Evolutionary conservation across 2,113 vertebrate genomes (phyloP).

Genomic region (Pterophyllum scalare): DNA sequence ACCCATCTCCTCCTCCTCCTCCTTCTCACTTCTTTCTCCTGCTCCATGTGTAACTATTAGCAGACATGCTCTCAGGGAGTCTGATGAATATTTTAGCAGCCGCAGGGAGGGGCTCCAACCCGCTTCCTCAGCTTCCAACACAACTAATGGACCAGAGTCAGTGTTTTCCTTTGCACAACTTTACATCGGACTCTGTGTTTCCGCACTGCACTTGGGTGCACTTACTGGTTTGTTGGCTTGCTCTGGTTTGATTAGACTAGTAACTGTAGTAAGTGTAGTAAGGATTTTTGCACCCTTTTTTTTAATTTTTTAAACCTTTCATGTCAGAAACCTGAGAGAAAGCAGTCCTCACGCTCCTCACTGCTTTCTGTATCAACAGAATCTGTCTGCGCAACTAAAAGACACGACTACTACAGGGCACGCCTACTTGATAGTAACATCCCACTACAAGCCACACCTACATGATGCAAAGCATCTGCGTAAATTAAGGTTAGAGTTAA

Average conservation of each 20-base stretch:
- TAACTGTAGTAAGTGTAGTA: background rate
- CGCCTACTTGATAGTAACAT: background rate
- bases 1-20: constrained; percentile 65
- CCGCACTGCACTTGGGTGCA: constrained; percentile 7
- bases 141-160: constrained; percentile 70
- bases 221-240: background rate
- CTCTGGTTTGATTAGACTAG: background rate
- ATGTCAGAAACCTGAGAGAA: background rate
- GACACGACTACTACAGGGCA: background rate
- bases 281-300: background rate
- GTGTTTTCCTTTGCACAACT: constrained; percentile 64
- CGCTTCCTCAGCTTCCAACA: constrained; percentile 62
- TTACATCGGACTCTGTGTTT: constrained; percentile 36
- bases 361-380: background rate
- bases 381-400: background rate
- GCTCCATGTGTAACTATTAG: constrained; percentile 81
- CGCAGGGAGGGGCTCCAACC: constrained; percentile 65
- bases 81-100: constrained; percentile 98
- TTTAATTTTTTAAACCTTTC: background rate
- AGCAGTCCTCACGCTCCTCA: too few relatives aligned
- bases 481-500: background rate
- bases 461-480: background rate
- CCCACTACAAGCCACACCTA: background rate
- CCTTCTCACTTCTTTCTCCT: constrained; percentile 70
- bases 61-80: constrained; percentile 81